phyloP scores from a whole-genome alignment of 92 coral and sea anemone genomes.

The Umimayanthus kanabou region DNA sequence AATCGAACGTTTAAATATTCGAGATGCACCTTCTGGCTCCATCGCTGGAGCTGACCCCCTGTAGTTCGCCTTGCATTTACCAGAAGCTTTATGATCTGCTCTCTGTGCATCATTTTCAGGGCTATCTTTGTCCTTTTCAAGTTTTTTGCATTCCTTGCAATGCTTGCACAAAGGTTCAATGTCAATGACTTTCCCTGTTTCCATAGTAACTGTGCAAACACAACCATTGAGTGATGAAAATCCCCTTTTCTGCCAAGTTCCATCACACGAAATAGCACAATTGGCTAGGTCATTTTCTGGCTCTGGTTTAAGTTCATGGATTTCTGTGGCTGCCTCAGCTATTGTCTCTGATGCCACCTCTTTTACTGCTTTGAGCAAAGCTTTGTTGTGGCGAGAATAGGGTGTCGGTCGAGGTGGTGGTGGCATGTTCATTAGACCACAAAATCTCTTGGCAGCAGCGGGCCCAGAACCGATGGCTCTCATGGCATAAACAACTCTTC shows the following conservation, averaged over 20 bases:
- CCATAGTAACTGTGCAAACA: slow-evolving; percentile 27
- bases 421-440: slow-evolving; percentile 2
- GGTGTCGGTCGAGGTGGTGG: not conserved
- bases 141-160: slow-evolving; percentile 43
- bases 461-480: no score
- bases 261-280: slow-evolving; percentile 48
- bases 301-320: slow-evolving; percentile 27
- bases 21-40: slow-evolving; percentile 52
- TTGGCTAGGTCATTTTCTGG: slow-evolving; percentile 17
- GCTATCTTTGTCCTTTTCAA: slow-evolving; percentile 37
- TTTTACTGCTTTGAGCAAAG: slow-evolving; percentile 33
- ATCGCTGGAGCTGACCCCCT: slow-evolving; percentile 54
- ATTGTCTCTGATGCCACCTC: slow-evolving; percentile 37
- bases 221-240: slow-evolving; percentile 47
- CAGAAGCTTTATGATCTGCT: slow-evolving; percentile 39
- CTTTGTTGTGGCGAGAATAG: slow-evolving; percentile 32
- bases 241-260: slow-evolving; percentile 52
- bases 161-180: slow-evolving; percentile 40
- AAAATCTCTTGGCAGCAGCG: no score
- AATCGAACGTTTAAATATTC: slow-evolving; percentile 43
- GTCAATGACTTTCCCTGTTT: slow-evolving; percentile 42
- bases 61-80: slow-evolving; percentile 51
- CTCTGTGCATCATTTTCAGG: slow-evolving; percentile 42
- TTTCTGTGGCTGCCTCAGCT: slow-evolving; percentile 47
- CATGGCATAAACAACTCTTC: no score